These are phyloP conservation scores for Gryon sp. DNA, from an alignment of 1,140 invertebrate species.

Conservation along the genomic window DNA sequence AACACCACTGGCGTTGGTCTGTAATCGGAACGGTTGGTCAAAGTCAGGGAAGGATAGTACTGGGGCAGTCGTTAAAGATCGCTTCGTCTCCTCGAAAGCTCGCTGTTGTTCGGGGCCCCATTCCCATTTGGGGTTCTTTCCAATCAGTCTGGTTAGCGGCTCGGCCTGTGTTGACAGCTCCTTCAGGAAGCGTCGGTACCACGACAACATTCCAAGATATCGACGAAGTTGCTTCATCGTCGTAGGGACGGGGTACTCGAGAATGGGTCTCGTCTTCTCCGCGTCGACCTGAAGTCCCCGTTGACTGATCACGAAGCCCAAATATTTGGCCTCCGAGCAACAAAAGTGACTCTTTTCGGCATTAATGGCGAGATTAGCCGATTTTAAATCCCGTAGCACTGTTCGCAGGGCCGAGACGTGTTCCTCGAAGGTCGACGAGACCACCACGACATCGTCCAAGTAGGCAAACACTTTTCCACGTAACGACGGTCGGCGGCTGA, in stretches of 20 bases:
- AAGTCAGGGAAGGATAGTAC: background rate
- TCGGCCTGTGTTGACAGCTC: no score
- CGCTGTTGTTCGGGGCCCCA: background rate
- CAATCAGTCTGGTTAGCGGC: no score
- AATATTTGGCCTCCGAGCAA: background rate
- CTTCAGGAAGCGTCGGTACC: no score
- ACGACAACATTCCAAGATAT: no score
- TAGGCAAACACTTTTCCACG: background rate
- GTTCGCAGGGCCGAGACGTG: background rate
- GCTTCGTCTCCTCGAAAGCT: background rate
- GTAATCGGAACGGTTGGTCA: background rate
- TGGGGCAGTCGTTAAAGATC: background rate
- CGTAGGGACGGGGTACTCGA: background rate
- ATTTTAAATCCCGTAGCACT: no score
- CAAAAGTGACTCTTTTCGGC: conserved; percentile 11
- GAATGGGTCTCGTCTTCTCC: background rate
- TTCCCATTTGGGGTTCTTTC: background rate
- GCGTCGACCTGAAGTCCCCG: background rate
- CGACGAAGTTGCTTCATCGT: background rate
- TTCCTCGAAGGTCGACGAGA: background rate
- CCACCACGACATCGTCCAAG: background rate
- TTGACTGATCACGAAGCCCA: background rate
- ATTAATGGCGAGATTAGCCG: conserved; percentile 5
- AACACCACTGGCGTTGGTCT: background rate
- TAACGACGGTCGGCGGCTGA: background rate